These are phyloP conservation scores for Jacana jacana DNA, from an alignment of 2,113 vertebrate species.

Conservation along the genomic window DNA sequence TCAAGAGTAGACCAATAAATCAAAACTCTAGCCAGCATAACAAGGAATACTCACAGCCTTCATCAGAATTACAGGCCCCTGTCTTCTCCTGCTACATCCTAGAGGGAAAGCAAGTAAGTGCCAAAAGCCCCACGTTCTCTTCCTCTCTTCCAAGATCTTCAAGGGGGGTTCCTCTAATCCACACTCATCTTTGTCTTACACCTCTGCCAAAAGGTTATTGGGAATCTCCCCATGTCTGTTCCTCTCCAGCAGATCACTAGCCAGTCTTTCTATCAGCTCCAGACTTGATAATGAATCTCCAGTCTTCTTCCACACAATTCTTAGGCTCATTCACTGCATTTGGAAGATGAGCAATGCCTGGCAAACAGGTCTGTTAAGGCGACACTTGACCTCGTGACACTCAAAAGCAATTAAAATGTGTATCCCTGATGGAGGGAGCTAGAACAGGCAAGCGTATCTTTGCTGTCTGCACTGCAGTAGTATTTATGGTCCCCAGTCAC, in stretches of 20 bases:
- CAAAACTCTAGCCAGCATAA: neutral
- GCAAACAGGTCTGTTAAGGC: neutral
- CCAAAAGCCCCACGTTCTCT: neutral
- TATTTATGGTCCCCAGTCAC: neutral
- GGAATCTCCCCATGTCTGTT: neutral
- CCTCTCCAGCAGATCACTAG: neutral
- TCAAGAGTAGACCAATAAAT: neutral
- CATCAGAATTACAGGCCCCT: neutral
- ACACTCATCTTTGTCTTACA: neutral
- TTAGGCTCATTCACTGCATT: neutral
- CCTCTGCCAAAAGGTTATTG: neutral
- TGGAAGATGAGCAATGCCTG: neutral
- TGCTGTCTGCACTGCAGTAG: neutral
- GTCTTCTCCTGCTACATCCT: neutral
- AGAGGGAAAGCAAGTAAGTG: neutral
- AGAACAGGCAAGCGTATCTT: neutral
- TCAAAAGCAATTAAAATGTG: neutral
- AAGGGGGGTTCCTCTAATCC: neutral
- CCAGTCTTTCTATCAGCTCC: neutral
- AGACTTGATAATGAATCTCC: neutral
- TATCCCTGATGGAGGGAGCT: neutral
- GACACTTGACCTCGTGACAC: neutral
- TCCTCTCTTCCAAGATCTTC: neutral
- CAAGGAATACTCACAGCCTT: neutral
- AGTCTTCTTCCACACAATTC: neutral